Evolutionary conservation across 2,113 vertebrate genomes (phyloP).

Genomic region (Tetrax tetrax): DNA sequence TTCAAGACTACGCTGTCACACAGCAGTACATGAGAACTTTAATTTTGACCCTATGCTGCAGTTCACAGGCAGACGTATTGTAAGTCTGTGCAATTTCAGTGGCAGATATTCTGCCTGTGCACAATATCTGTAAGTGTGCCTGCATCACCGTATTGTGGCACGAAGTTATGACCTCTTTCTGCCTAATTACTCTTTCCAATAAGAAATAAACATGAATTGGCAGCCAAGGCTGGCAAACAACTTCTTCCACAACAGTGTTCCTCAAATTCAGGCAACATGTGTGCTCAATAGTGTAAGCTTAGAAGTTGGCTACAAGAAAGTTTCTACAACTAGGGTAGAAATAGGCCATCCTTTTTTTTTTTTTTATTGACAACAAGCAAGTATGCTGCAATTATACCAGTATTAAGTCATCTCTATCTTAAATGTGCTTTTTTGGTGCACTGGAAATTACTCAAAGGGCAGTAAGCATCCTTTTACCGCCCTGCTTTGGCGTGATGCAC

Average conservation of each 20-base stretch:
- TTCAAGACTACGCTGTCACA: neutral
- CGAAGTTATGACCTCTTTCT: neutral
- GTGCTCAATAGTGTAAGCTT: rapidly evolving
- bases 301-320: neutral
- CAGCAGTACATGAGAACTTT: neutral
- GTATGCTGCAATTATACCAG: neutral
- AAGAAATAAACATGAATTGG: neutral
- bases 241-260: neutral
- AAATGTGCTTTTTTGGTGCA: neutral
- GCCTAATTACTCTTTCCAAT: neutral
- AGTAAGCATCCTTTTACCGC: neutral
- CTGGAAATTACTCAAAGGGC: neutral
- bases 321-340: neutral
- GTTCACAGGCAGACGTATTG: neutral
- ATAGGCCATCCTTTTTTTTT: neutral
- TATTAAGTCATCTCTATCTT: neutral
- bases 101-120: neutral
- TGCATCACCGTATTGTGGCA: neutral
- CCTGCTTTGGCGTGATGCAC: neutral
- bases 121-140: neutral
- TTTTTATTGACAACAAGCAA: neutral
- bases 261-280: neutral
- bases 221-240: neutral
- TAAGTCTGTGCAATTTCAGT: neutral
- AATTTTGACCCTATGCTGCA: neutral